Base-by-base conservation (phyloP, 2,797 vertebrate genomes). In the Cirrhinus mrigala region DNA sequence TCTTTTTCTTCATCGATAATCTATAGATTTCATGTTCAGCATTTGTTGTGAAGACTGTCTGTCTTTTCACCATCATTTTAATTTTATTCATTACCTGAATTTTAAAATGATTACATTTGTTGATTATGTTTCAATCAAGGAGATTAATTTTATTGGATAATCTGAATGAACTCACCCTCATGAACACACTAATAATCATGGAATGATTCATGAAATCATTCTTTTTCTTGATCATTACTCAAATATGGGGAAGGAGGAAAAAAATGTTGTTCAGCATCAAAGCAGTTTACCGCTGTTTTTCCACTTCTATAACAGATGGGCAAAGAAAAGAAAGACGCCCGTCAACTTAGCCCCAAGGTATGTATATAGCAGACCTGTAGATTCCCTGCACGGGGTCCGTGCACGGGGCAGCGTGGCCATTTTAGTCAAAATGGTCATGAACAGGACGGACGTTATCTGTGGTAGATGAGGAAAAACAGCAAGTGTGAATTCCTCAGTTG, bases 241-340 rank as follows among this genome's bases (percentile, higher is more conserved):
- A 87, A 83, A 85, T 90, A 87, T 79, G 79, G 86, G 75, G 44
- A 73, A 85, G 70, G 60, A 69, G 79, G 40, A 82, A 79, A 71
- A 46, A 91, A 90, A 93, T 89, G 92, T 92, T 94, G 89, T 94
- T 91, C 89, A 94, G 91, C 93, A 88, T 88, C 88, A 91, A 92
- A 94, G 93, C 94, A 96, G 95, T 96, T 96, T 93, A 95, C 94
- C 90, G 95, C 96, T 96, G 94, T 96, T 96, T 96, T 96, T 96
- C 95, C 95, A 96, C 95, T 96, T 96, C 94, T 96, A 96, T 96
- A 94, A 96, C 94, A 96, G 96, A 96, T 96, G 94, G 95, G 94
- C 94, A 96, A 96, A 96, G 96, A 96, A 96, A 96, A 96, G 95
- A 96, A 96, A 96, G 95, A 94, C 95, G 94, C 95, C 95, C 94